Evolutionary conservation across 2,113 vertebrate species (phyloP), one percentile per base, ranked within the genome.

Genomic region (Alligator mississippiensis): DNA sequence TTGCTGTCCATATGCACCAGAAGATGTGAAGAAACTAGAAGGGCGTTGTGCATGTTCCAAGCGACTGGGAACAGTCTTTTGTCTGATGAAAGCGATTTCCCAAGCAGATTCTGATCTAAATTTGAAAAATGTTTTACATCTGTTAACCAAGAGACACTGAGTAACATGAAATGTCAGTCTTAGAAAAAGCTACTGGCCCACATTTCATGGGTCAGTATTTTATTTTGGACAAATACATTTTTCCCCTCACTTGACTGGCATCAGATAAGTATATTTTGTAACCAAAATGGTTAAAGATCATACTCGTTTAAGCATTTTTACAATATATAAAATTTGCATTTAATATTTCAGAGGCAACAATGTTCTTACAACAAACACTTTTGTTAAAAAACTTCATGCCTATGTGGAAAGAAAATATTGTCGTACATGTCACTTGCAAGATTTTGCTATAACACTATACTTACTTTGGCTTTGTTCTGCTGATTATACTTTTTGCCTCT

Each of bases 11-110:
- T 16, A 78, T 34, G 93, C 92, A 38, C 21, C 78, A 24, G 95
- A 72, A 38, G 95, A 80, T 3, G 89, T 95, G 74, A 96, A 97
- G 61, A 96, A 88, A 64, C 92, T 97, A 92, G 97, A 96, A 27
- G 98, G 96, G 77, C 91, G 96, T 17, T 98, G 98, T 10, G 95
- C 95, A 11, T 95, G 97, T 86, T 98, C 98, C 90, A 95, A 96
- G 77, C 97, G 98, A 92, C 93, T 92, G 76, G 96, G 93, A 10
- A 93, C 96, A 8, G 91, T 96, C n/a, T 98, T 98, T 87, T 98
- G 97, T 76, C 98, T 97, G 96, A 99, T 99, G 91, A 99, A 99
- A 74, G 98, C 98, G 72, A 99, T 99, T 90, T 99, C 99, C 97
- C 98, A 99, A 9, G 98, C 97, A 25, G 98, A 97, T 92, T 99